Base-by-base conservation (phyloP, 1,140 invertebrate species). In the Pogonomyrmex californicus region DNA sequence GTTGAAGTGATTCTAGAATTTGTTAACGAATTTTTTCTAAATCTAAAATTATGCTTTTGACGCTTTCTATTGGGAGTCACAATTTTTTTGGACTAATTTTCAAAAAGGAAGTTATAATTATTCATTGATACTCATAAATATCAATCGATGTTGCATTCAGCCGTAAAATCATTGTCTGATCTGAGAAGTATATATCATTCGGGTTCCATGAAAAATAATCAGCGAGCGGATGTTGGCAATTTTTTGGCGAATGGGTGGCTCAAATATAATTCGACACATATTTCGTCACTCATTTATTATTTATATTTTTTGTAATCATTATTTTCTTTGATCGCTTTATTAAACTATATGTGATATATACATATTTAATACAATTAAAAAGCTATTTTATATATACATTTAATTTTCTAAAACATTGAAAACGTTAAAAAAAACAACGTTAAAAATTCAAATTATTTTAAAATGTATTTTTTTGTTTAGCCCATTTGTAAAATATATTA, bases 171-270 rank as follows among this genome's bases (percentile, higher is more conserved):
- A 89, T 93, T 91, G 86, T 86, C 91, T 85, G 88, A 92, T 86
- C 88, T 86, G 89, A 54, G 81, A 88, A 89, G 91, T 65, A 76
- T 66, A 75, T 79, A 87, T 70, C 76, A 73, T 78, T 89, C 83
- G 85, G 83, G 91, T 93, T 94, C 91, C 87, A 90, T 87, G 92
- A 92, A 93, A 94, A 95, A 93, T 93, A 94, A 94, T 95, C 94
- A 94, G 73, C 68, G 68, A 78, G 91, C 93, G 93, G 93, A 95
- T 94, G 91, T 91, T 78, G 78, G 91, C 87, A 93, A 95, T 95
- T 93, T 94, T 92, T 88, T 83, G 88, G 88, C 82, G 87, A 70
- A 68, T 17, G 76, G 83, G 81, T 78, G 83, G 86, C 73, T 87
- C 62, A 88, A 88, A 82, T 87, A 68, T 87, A 86, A 91, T 91